These are phyloP conservation scores for Buathra laborator DNA, from an alignment of 2,888 invertebrate genomes.

Conservation along the genomic window DNA sequence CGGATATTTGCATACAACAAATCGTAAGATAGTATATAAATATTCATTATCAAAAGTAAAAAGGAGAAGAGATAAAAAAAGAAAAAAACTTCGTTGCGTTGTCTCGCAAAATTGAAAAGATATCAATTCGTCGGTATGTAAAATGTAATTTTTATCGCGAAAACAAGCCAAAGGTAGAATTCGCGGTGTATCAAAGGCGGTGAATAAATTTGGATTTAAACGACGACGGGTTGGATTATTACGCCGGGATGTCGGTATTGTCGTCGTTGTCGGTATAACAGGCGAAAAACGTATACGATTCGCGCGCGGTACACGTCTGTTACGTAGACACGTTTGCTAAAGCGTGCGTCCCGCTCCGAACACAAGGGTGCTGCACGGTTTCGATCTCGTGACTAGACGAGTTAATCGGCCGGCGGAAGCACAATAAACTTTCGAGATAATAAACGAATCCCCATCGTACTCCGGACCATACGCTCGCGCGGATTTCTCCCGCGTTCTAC, in stretches of 20 bases:
- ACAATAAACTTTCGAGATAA: constrained; percentile 83
- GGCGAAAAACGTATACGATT: not conserved
- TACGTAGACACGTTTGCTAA: not conserved
- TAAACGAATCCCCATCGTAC: constrained; percentile 78
- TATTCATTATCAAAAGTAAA: not conserved
- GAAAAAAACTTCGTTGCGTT: not conserved
- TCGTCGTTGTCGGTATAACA: constrained; percentile 1
- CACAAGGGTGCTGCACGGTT: constrained; percentile 63
- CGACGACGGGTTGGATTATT: constrained; percentile 52
- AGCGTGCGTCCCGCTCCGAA: not conserved
- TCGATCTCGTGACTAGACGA: constrained; percentile 79
- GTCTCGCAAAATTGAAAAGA: constrained; percentile 2
- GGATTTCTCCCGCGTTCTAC: not conserved
- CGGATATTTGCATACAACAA: not conserved
- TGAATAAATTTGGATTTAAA: constrained; percentile 65
- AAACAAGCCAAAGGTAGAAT: not conserved
- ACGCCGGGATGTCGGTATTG: constrained; percentile 30
- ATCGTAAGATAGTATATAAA: not conserved
- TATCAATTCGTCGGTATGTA: constrained; percentile 55
- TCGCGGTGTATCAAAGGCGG: constrained; percentile 56
- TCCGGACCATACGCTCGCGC: constrained; percentile 70
- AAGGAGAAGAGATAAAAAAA: not conserved
- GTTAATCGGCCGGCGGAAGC: constrained; percentile 82
- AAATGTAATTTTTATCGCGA: constrained; percentile 62
- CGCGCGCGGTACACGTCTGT: not conserved